These are phyloP conservation scores for Porites rus DNA, from an alignment of 92 coral and sea anemone species.

Conservation along the genomic window DNA sequence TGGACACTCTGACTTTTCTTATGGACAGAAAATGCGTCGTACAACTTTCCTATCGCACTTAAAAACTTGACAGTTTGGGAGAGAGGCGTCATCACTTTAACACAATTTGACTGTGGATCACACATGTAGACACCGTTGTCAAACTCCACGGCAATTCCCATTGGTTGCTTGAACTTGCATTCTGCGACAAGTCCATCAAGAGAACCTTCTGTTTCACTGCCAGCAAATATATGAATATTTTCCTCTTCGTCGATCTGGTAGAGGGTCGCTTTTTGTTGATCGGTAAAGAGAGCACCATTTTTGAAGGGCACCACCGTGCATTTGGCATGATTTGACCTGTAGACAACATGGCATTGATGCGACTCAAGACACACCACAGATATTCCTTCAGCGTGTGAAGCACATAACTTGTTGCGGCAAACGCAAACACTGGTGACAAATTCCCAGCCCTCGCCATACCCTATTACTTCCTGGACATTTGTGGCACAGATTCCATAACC, in stretches of 20 bases:
- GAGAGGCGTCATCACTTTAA: constrained; percentile 53
- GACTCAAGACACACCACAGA: constrained; percentile 30
- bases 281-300: constrained; percentile 19
- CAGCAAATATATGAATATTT: constrained; percentile 29
- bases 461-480: constrained; percentile 2
- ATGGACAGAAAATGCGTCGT: constrained; percentile 55
- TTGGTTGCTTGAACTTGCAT: constrained; percentile 36
- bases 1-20: constrained; percentile 41
- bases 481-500: constrained; percentile 48
- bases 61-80: constrained; percentile 23
- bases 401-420: constrained; percentile 27
- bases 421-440: constrained; percentile 55
- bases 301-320: constrained; percentile 29
- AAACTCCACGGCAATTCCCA: constrained; percentile 38
- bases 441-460: constrained; percentile 34
- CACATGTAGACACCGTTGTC: constrained; percentile 36
- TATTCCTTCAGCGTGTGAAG: constrained; percentile 27
- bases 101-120: constrained; percentile 54
- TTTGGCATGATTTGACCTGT: constrained; percentile 14
- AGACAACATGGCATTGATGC: constrained; percentile 8
- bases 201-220: constrained; percentile 34
- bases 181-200: constrained; percentile 34
- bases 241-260: constrained; percentile 15
- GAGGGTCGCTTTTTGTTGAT: constrained; percentile 19
- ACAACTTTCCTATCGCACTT: constrained; percentile 24